phyloP scores from a whole-genome alignment of 2,797 vertebrate genomes.

The Pseudochirops corinnae region DNA sequence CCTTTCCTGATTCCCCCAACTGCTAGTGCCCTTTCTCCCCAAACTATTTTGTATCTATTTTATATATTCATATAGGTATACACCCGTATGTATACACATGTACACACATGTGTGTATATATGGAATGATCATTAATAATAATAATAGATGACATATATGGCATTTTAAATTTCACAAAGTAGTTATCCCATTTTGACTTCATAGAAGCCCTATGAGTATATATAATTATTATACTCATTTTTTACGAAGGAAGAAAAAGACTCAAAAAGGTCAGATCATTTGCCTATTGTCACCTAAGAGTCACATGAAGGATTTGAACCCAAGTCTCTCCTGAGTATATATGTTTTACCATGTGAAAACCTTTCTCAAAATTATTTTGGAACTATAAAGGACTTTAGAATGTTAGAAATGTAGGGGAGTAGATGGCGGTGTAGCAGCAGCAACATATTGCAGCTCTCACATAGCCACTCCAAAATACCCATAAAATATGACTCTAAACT shows the following conservation, averaged over 20 bases:
- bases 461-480: too few relatives aligned
- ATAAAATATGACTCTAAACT: too few relatives aligned
- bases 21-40: background rate
- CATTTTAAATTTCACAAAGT: background rate
- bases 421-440: too few relatives aligned
- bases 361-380: slow-evolving; percentile 21
- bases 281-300: background rate
- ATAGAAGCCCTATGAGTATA: background rate
- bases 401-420: background rate
- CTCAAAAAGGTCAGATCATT: background rate
- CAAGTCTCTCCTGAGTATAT: background rate
- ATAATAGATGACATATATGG: background rate
- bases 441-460: too few relatives aligned
- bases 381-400: background rate
- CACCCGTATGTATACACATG: too few relatives aligned
- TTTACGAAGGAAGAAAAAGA: slow-evolving; percentile 18
- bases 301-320: background rate
- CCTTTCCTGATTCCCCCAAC: background rate
- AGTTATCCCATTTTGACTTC: background rate
- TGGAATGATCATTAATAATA: background rate
- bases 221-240: background rate
- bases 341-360: background rate
- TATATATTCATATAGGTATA: background rate
- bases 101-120: background rate
- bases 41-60: background rate